These are phyloP conservation scores for Drosophila serrata DNA, from an alignment of 1,140 invertebrate species.

Conservation along the genomic window DNA sequence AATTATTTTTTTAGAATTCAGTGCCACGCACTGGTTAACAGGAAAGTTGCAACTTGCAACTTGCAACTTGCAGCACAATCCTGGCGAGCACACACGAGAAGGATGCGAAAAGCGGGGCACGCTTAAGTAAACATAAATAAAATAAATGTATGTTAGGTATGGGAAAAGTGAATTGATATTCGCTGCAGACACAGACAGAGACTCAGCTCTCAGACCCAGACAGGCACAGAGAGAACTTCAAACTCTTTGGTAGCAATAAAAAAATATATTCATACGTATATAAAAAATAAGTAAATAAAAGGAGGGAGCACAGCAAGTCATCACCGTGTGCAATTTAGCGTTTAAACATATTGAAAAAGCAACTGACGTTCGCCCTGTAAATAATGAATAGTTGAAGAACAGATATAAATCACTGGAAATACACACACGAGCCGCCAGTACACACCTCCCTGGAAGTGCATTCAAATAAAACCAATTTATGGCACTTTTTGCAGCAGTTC, in stretches of 20 bases:
- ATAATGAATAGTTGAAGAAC: conserved; percentile 46
- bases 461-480: conserved; percentile 42
- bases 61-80: conserved; percentile 15
- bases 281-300: conserved; percentile 8
- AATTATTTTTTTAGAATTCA: conserved; percentile 58
- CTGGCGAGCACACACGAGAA: conserved; percentile 12
- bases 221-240: conserved; percentile 10
- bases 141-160: conserved; percentile 46
- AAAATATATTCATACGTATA: neutral
- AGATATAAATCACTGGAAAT: conserved; percentile 30
- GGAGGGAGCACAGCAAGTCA: conserved; percentile 17
- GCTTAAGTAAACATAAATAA: conserved; percentile 63
- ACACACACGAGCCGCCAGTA: neutral
- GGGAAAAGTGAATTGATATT: conserved; percentile 45
- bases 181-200: conserved; percentile 14
- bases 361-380: conserved; percentile 26
- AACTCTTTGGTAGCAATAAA: conserved; percentile 20
- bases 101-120: conserved; percentile 37
- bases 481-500: conserved; percentile 24
- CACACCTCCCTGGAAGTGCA: neutral
- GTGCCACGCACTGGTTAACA: conserved; percentile 46
- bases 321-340: conserved; percentile 42
- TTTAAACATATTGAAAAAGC: conserved; percentile 53
- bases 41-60: conserved; percentile 21
- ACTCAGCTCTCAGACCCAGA: conserved; percentile 24